A percentile compares a stretch with the other conserved stretches of the same genome.
Evolutionary conservation across 2,888 invertebrate species (phyloP).

Genomic region (Clepsis dumicolana): DNA sequence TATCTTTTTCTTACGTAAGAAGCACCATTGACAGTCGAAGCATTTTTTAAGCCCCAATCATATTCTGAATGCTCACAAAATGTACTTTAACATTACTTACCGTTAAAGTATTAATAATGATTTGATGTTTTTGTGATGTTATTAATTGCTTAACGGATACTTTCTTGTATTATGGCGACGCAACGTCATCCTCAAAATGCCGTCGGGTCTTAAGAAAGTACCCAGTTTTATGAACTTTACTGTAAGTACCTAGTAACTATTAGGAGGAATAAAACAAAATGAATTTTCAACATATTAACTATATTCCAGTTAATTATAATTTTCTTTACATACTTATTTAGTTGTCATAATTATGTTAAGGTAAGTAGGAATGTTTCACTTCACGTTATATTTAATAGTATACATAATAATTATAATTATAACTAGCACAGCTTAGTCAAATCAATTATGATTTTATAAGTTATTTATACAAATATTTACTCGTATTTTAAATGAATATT

Average conservation of each 20-base stretch:
- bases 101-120: no score
- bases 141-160: no score
- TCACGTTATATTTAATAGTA: constrained; percentile 43
- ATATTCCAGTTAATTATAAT: constrained; percentile 47
- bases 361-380: constrained; percentile 37
- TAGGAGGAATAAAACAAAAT: constrained; percentile 29
- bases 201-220: not conserved
- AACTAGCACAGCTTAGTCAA: constrained; percentile 46
- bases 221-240: no score
- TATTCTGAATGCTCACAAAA: no score
- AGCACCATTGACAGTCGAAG: no score
- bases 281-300: constrained; percentile 47
- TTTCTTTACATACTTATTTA: constrained; percentile 43
- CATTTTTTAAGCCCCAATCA: no score
- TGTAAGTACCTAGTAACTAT: no score
- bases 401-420: constrained; percentile 47
- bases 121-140: no score
- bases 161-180: no score
- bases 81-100: no score
- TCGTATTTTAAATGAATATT: constrained; percentile 17
- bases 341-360: constrained; percentile 27
- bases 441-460: not conserved
- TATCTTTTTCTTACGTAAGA: no score
- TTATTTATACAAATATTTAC: constrained; percentile 46
- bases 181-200: no score